phyloP scores from a whole-genome alignment of 2,113 vertebrate species.

The Paramormyrops kingsleyae region DNA sequence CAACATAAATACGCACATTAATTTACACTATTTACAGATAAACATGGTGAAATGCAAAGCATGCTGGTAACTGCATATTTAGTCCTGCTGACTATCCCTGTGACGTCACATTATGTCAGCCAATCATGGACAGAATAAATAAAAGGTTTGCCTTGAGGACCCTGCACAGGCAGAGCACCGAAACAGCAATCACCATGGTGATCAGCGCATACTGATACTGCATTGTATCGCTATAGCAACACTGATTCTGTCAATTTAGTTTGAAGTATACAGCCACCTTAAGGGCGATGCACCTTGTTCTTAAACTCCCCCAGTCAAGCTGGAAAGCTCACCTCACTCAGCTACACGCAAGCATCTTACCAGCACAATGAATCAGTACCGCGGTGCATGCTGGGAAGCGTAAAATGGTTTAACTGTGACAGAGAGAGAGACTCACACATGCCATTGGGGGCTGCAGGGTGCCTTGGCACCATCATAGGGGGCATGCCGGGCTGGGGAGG shows the following conservation, averaged over 20 bases:
- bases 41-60: no score
- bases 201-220: not conserved
- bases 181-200: not conserved
- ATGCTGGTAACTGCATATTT: no score
- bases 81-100: not conserved
- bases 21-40: no score
- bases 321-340: not conserved
- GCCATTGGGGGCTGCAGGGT: slow-evolving; percentile 76
- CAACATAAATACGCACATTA: no score
- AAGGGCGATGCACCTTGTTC: not conserved
- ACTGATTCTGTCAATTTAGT: not conserved
- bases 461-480: slow-evolving; percentile 63
- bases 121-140: not conserved
- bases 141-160: not conserved
- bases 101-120: not conserved
- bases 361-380: not conserved
- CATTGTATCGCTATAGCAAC: not conserved
- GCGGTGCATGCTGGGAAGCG: not conserved
- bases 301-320: not conserved
- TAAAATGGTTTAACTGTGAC: not conserved
- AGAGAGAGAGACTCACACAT: slow-evolving; percentile 72
- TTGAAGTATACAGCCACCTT: not conserved
- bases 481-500: slow-evolving; percentile 52
- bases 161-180: not conserved
- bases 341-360: not conserved